These are phyloP conservation scores for Psephotus haematonotus DNA, from an alignment of 2,113 vertebrate genomes.

Conservation along the genomic window DNA sequence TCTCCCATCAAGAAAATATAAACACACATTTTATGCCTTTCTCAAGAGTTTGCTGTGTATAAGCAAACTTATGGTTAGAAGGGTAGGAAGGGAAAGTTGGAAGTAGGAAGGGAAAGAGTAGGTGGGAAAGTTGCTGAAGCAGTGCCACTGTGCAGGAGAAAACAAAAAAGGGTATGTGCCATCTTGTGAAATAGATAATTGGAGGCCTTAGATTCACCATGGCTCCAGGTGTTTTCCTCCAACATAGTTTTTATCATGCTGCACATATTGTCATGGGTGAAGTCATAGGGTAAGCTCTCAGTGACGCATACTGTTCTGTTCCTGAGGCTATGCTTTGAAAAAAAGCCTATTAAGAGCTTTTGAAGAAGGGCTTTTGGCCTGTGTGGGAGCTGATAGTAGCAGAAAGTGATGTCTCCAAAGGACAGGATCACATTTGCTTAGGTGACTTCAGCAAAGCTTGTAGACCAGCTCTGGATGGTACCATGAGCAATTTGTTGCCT, in stretches of 20 bases:
- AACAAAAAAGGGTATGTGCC: neutral
- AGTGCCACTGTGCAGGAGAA: neutral
- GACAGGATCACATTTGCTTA: neutral
- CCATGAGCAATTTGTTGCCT: fast-evolving
- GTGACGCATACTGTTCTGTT: neutral
- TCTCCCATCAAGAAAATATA: neutral
- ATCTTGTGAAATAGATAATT: neutral
- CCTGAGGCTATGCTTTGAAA: neutral
- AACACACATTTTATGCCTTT: neutral
- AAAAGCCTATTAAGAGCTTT: neutral
- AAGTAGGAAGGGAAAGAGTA: neutral
- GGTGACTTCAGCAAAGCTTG: neutral
- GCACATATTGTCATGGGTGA: neutral
- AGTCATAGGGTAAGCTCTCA: neutral
- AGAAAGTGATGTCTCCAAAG: neutral
- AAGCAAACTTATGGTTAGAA: neutral
- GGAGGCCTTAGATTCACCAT: neutral
- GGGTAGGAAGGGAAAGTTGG: neutral
- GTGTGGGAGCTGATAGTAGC: neutral
- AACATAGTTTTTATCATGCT: neutral
- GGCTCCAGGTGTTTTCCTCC: neutral
- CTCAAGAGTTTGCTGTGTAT: neutral
- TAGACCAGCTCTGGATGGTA: neutral
- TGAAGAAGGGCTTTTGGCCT: neutral
- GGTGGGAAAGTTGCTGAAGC: neutral